These are phyloP conservation scores for Physocephala rufipes DNA, from an alignment of 2,888 invertebrate species.

Conservation along the genomic window DNA sequence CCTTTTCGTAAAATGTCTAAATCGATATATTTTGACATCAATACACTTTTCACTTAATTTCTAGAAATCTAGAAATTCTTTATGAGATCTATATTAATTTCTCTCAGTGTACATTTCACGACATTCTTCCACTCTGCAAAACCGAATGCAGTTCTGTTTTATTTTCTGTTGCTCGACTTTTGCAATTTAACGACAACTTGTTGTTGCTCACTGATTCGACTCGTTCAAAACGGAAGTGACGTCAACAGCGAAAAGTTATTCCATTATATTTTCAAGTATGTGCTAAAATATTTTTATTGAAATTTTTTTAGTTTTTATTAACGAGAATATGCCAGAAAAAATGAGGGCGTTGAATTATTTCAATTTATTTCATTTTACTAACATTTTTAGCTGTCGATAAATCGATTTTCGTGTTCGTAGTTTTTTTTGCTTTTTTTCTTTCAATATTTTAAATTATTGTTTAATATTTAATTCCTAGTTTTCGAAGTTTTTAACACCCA, in stretches of 20 bases:
- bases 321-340: no score
- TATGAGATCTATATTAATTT: constrained; percentile 12
- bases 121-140: constrained; percentile 39
- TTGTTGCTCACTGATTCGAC: not conserved
- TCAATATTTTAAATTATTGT: constrained; percentile 20
- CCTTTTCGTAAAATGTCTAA: no score
- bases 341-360: no score
- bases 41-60: no score
- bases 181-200: no score
- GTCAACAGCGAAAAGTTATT: constrained; percentile 38
- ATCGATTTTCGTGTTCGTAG: constrained; percentile 17
- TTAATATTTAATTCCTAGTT: constrained; percentile 37
- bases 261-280: constrained; percentile 15
- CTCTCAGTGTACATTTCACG: constrained; percentile 39
- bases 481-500: not conserved
- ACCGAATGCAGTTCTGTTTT: constrained; percentile 35
- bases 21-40: no score
- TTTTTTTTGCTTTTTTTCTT: not conserved
- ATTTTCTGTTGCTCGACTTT: not conserved
- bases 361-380: not conserved
- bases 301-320: constrained; percentile 12
- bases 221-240: constrained; percentile 42
- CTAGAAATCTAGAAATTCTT: no score
- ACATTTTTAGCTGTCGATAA: not conserved
- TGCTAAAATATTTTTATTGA: constrained; percentile 27